These are phyloP conservation scores for Drosophila willistoni DNA, from an alignment of 1,140 invertebrate genomes.

Conservation along the genomic window DNA sequence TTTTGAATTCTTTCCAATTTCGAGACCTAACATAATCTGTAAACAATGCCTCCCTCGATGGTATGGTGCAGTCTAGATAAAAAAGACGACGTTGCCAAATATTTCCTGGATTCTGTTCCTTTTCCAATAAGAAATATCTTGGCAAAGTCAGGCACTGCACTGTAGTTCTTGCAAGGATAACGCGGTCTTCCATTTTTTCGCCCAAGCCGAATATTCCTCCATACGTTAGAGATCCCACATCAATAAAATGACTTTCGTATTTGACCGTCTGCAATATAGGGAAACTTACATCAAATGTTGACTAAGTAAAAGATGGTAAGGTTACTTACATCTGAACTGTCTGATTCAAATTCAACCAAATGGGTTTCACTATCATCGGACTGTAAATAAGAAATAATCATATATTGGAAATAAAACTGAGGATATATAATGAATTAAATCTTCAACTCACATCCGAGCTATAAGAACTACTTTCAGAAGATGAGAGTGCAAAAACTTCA, in stretches of 20 bases:
- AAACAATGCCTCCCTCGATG: conserved; percentile 83
- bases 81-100: conserved; percentile 85
- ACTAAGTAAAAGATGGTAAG: too few relatives aligned
- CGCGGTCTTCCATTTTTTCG: conserved; percentile 84
- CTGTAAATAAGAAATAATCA: neutral
- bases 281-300: neutral
- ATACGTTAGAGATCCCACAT: conserved; percentile 72
- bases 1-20: conserved; percentile 84
- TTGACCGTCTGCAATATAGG: conserved; percentile 14
- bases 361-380: neutral
- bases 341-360: neutral
- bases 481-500: neutral
- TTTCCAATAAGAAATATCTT: conserved; percentile 84
- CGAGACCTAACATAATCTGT: conserved; percentile 83
- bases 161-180: conserved; percentile 84
- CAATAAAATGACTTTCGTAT: conserved; percentile 69
- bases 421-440: neutral
- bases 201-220: conserved; percentile 83
- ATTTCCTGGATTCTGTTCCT: conserved; percentile 85
- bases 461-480: neutral
- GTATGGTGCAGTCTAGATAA: conserved; percentile 85
- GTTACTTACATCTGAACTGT: neutral
- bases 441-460: neutral
- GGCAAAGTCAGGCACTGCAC: conserved; percentile 85
- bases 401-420: neutral